Evolutionary conservation across 2,888 invertebrate genomes (phyloP), one percentile per base, ranked within the genome.

Genomic region (Drosophila phalerata): DNA sequence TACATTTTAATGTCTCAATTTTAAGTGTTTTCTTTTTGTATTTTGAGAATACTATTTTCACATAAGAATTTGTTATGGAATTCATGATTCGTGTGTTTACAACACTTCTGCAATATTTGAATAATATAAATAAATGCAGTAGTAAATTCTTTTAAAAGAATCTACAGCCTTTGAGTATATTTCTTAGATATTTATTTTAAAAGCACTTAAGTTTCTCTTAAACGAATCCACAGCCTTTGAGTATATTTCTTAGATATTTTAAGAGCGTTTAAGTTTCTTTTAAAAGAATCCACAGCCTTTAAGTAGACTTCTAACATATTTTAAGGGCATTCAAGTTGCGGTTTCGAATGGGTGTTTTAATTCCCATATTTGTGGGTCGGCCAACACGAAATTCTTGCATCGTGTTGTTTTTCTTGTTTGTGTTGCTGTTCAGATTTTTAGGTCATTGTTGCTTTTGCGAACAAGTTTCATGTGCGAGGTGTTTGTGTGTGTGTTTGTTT

Each of bases 391-490:
- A 53, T 76, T 69, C 62, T 53, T 67, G 69, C 83, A 70, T 45
- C 52, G 47, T 67, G 51, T 77, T 56, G 48, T 55, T 43, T 42
- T 25, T 49, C 25, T 42, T 13, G 22, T 63, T 60, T 34, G 37
- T 56, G 58, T 63, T 81, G 64, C 74, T 69, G 67, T 45, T 73
- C 51, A 64, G 69, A 73, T 83, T 88, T 85, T 58, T 85, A 53
- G 85, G 85, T 88, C 86, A 85, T 48, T 72, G 60, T 77, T 60
- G 49, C 65, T 63, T 67, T 65, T 73, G 58, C 69, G 69, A 81
- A 81, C 85, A 68, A 71, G 86, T 84, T 85, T 79, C 56, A 53
- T 45, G 6, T 10, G 30, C 17, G 22, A 30, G 11, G 15, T 47
- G 13, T 38, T 38, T 34, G 34, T 10, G 37, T 13, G 37, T 30